Conservation (phyloP, 2,113 vertebrate species). For the Pituophis catenifer region DNA sequence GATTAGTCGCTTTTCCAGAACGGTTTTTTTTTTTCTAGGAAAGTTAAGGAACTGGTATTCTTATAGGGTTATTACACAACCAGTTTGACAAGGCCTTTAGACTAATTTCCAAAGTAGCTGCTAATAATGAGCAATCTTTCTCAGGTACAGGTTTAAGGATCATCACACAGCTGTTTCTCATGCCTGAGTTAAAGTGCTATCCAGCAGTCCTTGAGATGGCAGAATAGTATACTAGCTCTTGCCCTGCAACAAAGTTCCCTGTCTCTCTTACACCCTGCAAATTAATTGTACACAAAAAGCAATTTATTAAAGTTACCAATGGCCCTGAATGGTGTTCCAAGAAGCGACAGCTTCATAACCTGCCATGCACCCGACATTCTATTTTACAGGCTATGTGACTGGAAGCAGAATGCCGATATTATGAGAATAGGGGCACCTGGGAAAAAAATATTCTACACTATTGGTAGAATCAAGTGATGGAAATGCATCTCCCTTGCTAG, state of each 20-base stretch:
- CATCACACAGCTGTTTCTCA: not conserved
- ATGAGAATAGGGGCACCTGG: not conserved
- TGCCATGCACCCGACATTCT: not conserved
- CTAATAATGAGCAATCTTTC: not conserved
- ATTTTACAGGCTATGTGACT: not conserved
- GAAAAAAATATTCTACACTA: not conserved
- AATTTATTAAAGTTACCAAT: not conserved
- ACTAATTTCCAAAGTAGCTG: not conserved
- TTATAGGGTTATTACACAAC: not conserved
- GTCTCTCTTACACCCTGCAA: not conserved
- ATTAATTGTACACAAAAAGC: not conserved
- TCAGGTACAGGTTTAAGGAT: not conserved
- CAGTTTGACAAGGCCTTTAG: not conserved
- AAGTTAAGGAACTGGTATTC: not conserved
- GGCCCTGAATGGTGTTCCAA: not conserved
- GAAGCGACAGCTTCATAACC: not conserved
- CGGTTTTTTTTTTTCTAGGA: not conserved
- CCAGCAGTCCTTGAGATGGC: not conserved
- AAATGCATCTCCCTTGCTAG: not conserved
- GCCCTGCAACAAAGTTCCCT: not conserved
- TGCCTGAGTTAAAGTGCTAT: not conserved
- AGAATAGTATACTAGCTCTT: not conserved
- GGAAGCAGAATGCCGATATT: not conserved
- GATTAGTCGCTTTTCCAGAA: not conserved
- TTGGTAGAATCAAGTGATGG: not conserved